Conservation (phyloP, 2,113 vertebrate genomes). For the Calidris pugnax region DNA sequence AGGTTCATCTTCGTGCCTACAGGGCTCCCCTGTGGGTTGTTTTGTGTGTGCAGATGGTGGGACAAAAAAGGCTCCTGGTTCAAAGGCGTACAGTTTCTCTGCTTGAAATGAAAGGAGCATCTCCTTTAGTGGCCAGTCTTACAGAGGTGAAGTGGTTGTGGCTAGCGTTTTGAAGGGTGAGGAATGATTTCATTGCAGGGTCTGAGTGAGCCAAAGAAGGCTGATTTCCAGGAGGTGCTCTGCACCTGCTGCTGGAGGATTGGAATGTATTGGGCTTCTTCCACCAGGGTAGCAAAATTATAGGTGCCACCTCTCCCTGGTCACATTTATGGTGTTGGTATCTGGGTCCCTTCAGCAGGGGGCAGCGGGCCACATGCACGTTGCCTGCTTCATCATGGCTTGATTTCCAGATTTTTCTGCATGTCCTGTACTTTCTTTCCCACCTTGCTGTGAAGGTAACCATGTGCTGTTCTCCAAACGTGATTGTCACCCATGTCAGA, state of each 20-base stretch:
- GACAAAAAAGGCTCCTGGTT: not conserved
- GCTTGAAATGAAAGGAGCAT: not conserved
- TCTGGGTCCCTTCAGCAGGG: not conserved
- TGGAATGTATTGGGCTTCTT: not conserved
- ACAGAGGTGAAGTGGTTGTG: not conserved
- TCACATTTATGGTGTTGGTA: not conserved
- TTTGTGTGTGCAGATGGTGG: not conserved
- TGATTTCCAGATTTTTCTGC: not conserved
- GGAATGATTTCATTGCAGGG: not conserved
- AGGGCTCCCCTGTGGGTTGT: not conserved
- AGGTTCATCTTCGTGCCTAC: not conserved
- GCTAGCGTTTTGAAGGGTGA: not conserved
- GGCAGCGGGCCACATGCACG: not conserved
- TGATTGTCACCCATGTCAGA: not conserved
- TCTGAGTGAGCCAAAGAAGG: not conserved
- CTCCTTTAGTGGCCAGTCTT: not conserved
- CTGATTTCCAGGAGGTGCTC: not conserved
- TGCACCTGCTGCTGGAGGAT: accelerated
- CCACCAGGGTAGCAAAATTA: not conserved
- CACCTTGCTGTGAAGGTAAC: not conserved
- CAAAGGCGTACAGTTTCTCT: not conserved
- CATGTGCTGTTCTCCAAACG: accelerated
- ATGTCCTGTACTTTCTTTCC: not conserved
- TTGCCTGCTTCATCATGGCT: not conserved
- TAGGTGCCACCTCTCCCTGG: not conserved